phyloP scores from a whole-genome alignment of 2,888 invertebrate species.

The Troides helena region DNA sequence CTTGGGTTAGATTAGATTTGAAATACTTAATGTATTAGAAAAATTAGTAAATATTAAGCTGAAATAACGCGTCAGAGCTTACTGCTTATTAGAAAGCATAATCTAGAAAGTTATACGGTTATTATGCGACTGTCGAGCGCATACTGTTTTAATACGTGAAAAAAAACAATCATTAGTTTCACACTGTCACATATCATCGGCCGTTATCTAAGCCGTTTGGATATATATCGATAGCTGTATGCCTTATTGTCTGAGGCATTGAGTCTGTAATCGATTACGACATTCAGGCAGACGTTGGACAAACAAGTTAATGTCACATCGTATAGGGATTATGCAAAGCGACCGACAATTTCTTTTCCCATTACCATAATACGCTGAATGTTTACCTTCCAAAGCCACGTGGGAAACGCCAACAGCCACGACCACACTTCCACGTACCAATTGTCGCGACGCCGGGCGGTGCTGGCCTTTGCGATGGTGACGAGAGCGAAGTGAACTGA shows the following conservation, averaged over 20 bases:
- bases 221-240: slow-evolving; percentile 13
- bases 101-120: not conserved
- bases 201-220: slow-evolving; percentile 45
- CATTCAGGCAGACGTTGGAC: slow-evolving; percentile 34
- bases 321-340: slow-evolving; percentile 73
- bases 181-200: slow-evolving; percentile 52
- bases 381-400: slow-evolving; percentile 57
- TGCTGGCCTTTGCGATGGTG: slow-evolving; percentile 33
- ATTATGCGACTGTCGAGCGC: not conserved
- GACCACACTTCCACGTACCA: slow-evolving; percentile 24
- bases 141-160: slow-evolving; percentile 39
- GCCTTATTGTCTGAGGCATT: slow-evolving; percentile 31
- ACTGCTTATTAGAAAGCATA: not conserved
- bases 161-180: slow-evolving; percentile 37
- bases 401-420: slow-evolving; percentile 63
- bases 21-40: too few relatives aligned
- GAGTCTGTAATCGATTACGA: slow-evolving; percentile 26
- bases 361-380: slow-evolving; percentile 68
- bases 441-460: slow-evolving; percentile 26
- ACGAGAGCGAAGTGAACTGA: slow-evolving; percentile 15
- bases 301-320: slow-evolving; percentile 69
- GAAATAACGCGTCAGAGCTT: not conserved
- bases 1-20: too few relatives aligned
- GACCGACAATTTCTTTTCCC: slow-evolving; percentile 62
- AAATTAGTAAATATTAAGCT: not conserved